These are phyloP conservation scores for Epinephelus awoara DNA, from an alignment of 2,797 vertebrate genomes.

Conservation along the genomic window DNA sequence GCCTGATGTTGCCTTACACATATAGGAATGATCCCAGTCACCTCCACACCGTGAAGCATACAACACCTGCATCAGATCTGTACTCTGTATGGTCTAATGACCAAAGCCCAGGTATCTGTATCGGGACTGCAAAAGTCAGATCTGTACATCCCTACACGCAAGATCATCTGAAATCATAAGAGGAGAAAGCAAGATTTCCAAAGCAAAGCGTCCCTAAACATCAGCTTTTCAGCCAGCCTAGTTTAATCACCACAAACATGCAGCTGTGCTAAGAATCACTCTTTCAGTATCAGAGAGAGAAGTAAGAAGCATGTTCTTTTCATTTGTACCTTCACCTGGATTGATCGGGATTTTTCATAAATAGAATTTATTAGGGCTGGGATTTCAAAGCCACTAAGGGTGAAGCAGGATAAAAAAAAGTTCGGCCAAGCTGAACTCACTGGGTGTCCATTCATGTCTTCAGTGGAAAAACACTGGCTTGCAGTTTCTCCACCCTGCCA, in stretches of 20 bases:
- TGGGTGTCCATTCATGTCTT: conserved; percentile 82
- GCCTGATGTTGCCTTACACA: no score
- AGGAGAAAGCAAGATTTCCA: conserved; percentile 49
- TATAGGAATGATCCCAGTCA: no score
- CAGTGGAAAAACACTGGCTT: conserved; percentile 74
- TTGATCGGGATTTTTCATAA: conserved; percentile 10
- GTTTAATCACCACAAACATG: conserved; percentile 61
- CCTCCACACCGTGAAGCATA: no score
- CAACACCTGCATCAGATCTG: no score
- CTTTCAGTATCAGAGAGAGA: conserved; percentile 30
- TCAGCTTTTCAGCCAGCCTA: conserved; percentile 23
- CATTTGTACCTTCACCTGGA: conserved; percentile 55
- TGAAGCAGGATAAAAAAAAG: conserved; percentile 42
- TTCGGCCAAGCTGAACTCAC: conserved; percentile 77
- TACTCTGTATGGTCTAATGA: no score
- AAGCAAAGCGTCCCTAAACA: conserved; percentile 43
- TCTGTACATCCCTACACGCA: no score
- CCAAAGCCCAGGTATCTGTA: no score
- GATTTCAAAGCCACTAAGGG: conserved; percentile 49
- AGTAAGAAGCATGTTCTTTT: conserved; percentile 29
- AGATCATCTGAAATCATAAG: conserved; percentile 23
- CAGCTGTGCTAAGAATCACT: conserved; percentile 33
- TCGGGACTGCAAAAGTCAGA: no score
- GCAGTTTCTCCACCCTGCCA: conserved; percentile 77
- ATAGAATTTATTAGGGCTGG: conserved; percentile 1